Conservation (phyloP, 2,113 vertebrate species). For the Sclerurus mexicanus region DNA sequence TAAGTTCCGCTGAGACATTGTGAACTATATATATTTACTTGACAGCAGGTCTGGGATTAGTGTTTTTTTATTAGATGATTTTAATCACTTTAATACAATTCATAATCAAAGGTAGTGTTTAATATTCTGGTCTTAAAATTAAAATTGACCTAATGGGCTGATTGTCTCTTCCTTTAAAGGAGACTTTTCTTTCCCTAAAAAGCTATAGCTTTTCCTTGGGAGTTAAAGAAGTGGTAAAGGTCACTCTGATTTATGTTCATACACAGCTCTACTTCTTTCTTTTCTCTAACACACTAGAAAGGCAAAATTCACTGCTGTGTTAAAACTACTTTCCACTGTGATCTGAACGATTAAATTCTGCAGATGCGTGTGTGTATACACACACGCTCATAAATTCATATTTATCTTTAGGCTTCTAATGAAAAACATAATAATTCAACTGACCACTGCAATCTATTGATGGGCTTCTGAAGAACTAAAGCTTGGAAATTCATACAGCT, state of each 20-base stretch:
- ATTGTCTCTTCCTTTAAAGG: neutral
- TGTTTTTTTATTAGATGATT: constrained; percentile 29
- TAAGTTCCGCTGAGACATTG: neutral
- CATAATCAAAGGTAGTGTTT: constrained; percentile 14
- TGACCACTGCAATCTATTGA: neutral
- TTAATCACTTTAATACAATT: constrained; percentile 45
- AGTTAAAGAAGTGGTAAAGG: constrained; percentile 27
- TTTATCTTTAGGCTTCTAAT: constrained; percentile 37
- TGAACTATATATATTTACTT: neutral
- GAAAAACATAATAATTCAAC: constrained; percentile 15
- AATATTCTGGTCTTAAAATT: constrained; percentile 40
- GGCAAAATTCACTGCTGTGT: constrained; percentile 32
- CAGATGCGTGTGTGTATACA: neutral
- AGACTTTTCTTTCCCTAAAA: constrained; percentile 22
- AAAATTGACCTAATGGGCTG: constrained; percentile 24
- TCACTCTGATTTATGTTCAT: constrained; percentile 40
- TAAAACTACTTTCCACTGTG: constrained; percentile 52
- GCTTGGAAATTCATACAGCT: neutral
- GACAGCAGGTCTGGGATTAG: neutral
- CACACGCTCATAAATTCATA: neutral
- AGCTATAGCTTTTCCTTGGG: neutral
- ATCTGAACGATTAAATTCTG: constrained; percentile 16
- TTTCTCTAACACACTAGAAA: neutral
- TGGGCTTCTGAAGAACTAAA: neutral
- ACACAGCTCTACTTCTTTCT: neutral